Percentiles rank a stretch among this genome's conserved stretches.
Conservation (phyloP, 2,113 vertebrate species). For the Epinephelus lanceolatus region DNA sequence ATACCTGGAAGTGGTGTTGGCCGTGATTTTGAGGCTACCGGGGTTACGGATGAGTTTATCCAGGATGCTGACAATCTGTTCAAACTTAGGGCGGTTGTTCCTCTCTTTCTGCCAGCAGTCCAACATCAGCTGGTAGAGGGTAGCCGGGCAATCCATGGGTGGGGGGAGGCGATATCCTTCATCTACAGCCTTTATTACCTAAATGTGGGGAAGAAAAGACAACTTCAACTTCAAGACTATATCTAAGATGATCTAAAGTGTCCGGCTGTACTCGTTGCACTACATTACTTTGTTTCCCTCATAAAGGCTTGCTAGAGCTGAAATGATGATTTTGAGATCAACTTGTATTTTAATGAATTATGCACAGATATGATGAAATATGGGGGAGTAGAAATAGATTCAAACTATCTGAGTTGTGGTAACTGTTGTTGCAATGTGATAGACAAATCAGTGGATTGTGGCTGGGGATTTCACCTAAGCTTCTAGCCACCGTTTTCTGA, state of each 20-base stretch:
- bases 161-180: constrained; percentile 97
- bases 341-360: too few relatives aligned
- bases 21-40: constrained; percentile 95
- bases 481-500: too few relatives aligned
- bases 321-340: too few relatives aligned
- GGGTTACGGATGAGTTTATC: constrained; percentile 99
- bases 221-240: not conserved
- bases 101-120: constrained; percentile 99
- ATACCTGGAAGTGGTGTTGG: constrained; percentile 95
- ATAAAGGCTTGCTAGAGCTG: too few relatives aligned
- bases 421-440: too few relatives aligned
- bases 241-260: not conserved
- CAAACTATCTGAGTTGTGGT: too few relatives aligned
- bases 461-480: too few relatives aligned
- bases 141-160: constrained; percentile 98
- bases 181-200: constrained; percentile 99
- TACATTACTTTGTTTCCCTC: not conserved
- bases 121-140: constrained; percentile 97
- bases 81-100: constrained; percentile 98
- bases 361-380: too few relatives aligned
- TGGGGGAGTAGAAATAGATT: too few relatives aligned
- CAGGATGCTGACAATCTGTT: constrained; percentile 98
- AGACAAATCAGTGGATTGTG: too few relatives aligned
- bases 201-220: constrained; percentile 5
- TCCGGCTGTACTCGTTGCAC: not conserved